These are phyloP conservation scores for Apamea monoglypha DNA, from an alignment of 2,888 invertebrate species.

Conservation along the genomic window DNA sequence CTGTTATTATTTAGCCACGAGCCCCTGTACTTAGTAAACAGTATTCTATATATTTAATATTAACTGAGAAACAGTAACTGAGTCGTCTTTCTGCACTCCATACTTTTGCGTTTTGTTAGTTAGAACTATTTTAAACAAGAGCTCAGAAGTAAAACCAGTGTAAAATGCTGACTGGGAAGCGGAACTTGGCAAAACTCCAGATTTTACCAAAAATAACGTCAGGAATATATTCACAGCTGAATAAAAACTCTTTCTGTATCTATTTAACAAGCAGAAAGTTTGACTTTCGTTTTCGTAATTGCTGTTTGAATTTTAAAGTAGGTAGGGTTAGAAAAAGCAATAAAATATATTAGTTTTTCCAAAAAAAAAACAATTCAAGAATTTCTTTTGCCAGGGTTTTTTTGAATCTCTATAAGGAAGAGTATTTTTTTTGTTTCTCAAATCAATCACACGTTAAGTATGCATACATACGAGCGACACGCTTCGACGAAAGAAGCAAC, in stretches of 20 bases:
- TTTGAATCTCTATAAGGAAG: neutral
- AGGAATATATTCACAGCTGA: slow-evolving; percentile 45
- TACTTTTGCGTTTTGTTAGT: slow-evolving; percentile 27
- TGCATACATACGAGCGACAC: no score
- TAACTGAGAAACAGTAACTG: neutral
- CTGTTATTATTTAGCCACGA: no score
- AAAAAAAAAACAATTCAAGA: neutral
- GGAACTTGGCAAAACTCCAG: slow-evolving; percentile 55
- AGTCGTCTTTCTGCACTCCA: slow-evolving; percentile 11
- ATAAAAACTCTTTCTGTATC: slow-evolving; percentile 42
- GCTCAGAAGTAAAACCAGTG: slow-evolving; percentile 50
- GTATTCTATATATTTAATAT: neutral
- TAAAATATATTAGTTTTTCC: neutral
- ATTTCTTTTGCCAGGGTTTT: neutral
- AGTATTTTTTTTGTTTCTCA: neutral
- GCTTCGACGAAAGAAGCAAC: no score
- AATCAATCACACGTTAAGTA: neutral
- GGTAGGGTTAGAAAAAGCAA: neutral
- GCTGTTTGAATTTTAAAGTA: slow-evolving; percentile 12
- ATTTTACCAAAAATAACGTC: slow-evolving; percentile 40
- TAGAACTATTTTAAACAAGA: slow-evolving; percentile 54
- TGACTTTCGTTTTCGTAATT: slow-evolving; percentile 39
- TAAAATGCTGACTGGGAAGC: slow-evolving; percentile 55
- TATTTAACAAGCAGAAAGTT: slow-evolving; percentile 27
- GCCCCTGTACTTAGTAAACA: neutral